Percentiles rank a stretch among this genome's conserved stretches.
Conservation (phyloP, 92 coral and sea anemone species). For the Phenganax marumi region DNA sequence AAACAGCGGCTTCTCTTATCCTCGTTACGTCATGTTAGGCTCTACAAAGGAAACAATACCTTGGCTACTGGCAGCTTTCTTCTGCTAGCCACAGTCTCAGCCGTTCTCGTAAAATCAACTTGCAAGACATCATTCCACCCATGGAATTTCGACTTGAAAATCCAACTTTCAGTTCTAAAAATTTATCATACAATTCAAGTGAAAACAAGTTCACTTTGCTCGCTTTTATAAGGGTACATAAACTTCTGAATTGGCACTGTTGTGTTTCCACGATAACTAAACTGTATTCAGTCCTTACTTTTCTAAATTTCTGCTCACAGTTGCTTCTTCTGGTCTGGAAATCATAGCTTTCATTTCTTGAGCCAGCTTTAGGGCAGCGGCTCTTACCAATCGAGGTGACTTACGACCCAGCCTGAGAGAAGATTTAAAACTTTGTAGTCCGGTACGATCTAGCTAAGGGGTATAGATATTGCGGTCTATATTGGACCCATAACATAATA, state of each 20-base stretch:
- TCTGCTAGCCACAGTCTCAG: constrained; percentile 85
- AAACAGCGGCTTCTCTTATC: too few relatives aligned
- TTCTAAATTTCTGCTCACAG: constrained; percentile 78
- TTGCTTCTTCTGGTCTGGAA: constrained; percentile 81
- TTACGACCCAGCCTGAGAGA: constrained; percentile 86
- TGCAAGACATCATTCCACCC: constrained; percentile 99
- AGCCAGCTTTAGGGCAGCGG: constrained; percentile 96
- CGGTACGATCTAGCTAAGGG: neutral
- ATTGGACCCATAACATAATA: too few relatives aligned
- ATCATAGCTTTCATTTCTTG: constrained; percentile 87
- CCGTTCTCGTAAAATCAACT: constrained; percentile 92
- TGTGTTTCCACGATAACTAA: neutral
- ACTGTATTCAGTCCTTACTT: constrained; percentile 60
- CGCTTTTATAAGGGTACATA: too few relatives aligned
- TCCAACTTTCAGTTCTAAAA: constrained; percentile 90
- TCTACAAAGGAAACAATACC: constrained; percentile 34
- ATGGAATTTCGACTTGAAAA: constrained; percentile 86
- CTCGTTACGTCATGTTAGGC: neutral
- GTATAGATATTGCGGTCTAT: neutral
- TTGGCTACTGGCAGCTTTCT: constrained; percentile 76
- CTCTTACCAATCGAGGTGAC: constrained; percentile 94
- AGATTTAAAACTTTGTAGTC: neutral
- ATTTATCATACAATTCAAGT: neutral
- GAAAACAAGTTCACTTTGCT: neutral
- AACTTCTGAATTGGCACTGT: neutral